These are phyloP conservation scores for Polyergus mexicanus DNA, from an alignment of 1,140 invertebrate genomes.

Conservation along the genomic window DNA sequence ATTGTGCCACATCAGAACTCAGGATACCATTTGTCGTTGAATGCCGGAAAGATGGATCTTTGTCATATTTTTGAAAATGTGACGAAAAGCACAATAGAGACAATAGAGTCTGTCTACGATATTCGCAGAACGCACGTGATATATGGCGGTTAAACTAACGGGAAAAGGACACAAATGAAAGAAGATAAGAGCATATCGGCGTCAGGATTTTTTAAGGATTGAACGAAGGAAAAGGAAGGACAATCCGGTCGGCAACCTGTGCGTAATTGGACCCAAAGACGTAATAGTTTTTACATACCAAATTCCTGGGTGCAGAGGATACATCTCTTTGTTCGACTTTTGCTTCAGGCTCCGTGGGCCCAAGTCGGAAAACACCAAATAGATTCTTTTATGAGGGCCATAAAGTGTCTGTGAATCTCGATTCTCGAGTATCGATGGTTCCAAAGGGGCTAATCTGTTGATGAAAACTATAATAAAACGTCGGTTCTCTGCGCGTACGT, in stretches of 20 bases:
- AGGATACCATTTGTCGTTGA: neutral
- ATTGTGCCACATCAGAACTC: neutral
- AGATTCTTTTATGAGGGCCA: constrained; percentile 79
- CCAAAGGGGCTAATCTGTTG: constrained; percentile 82
- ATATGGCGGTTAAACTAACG: constrained; percentile 19
- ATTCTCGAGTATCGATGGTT: constrained; percentile 77
- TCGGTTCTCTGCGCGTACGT: constrained; percentile 38
- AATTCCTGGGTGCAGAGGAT: constrained; percentile 63
- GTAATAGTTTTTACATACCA: constrained; percentile 66
- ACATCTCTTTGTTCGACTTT: constrained; percentile 72
- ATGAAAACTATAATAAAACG: constrained; percentile 83
- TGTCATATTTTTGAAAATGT: constrained; percentile 28
- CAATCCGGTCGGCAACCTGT: constrained; percentile 62
- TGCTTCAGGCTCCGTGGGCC: constrained; percentile 59
- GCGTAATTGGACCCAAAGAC: constrained; percentile 71
- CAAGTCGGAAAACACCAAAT: constrained; percentile 78
- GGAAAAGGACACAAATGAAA: constrained; percentile 5
- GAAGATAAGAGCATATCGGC: neutral
- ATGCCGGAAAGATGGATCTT: neutral
- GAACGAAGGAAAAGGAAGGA: constrained; percentile 6
- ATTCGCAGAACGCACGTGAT: constrained; percentile 28
- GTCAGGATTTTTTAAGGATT: constrained; percentile 9
- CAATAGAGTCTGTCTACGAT: neutral
- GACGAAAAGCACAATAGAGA: neutral
- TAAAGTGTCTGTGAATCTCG: constrained; percentile 73